phyloP scores from a whole-genome alignment of 37 sponge, comb jelly and placozoan species.

The Cladorhizidae sp. region DNA sequence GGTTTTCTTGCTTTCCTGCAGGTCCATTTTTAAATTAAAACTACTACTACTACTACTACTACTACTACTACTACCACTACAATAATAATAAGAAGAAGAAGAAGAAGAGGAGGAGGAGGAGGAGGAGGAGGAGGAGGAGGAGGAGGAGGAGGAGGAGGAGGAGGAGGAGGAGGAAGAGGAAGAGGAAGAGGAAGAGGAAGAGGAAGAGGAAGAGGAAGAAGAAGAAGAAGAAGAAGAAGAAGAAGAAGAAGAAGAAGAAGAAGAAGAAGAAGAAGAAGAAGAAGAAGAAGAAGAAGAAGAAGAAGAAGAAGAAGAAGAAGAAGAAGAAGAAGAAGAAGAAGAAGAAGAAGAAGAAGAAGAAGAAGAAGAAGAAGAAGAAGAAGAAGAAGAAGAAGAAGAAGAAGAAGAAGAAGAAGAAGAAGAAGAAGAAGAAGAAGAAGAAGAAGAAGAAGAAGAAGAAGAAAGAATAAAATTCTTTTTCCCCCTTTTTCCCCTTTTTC shows the following conservation, averaged over 20 bases:
- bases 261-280: too few relatives aligned
- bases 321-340: not conserved
- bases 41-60: too few relatives aligned
- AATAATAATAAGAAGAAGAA: too few relatives aligned
- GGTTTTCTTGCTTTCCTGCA: too few relatives aligned
- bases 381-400: not conserved
- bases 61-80: too few relatives aligned
- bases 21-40: too few relatives aligned
- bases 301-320: too few relatives aligned
- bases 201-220: not conserved
- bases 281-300: too few relatives aligned
- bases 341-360: not conserved
- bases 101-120: constrained; percentile 1
- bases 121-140: constrained; percentile 6
- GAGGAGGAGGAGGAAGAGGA: constrained; percentile 3
- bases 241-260: too few relatives aligned
- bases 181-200: not conserved
- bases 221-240: not conserved
- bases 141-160: constrained; percentile 6
- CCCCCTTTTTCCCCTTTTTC: too few relatives aligned
- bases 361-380: not conserved
- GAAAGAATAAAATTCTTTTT: too few relatives aligned
- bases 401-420: not conserved
- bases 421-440: not conserved
- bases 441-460: not conserved